Base-by-base conservation (phyloP, 1,140 invertebrate genomes). In the Glossosoma conforme region DNA sequence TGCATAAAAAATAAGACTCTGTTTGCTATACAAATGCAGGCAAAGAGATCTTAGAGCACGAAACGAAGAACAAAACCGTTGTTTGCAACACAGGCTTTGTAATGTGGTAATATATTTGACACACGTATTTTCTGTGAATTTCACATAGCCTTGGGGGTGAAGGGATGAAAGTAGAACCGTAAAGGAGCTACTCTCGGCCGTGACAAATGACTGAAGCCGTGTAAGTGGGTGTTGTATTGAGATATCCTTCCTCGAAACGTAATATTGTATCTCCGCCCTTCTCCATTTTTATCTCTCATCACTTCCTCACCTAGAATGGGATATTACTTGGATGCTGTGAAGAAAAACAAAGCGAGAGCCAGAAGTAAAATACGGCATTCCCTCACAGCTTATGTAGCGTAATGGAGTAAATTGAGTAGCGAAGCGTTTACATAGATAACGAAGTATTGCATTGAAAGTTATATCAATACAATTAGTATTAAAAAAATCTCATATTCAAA, bases 121-220 rank as follows among this genome's bases (percentile, higher is more conserved):
- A 48, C 46, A 37, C 22, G 24, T 49, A 49, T 42, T 49, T 49
- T 22, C 19, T 21, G 20, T 17, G 38, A 49, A 20, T 49, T 17
- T 49, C 46, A 30, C 25, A 42, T 32, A 30, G 36, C 30, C 17
- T 30, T 5, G 35, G 15, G 17, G 38, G 13, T 32, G 13, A 15
- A 25, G 45, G 24, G 19, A 33, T 21, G 41, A 43, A 30, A 38
- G 45, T 17, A 24, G 11, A 15, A 9, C 20, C 36, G 15, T 19
- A 41, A 41, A 49, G 37, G 32, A 49, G 20, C 21, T 19, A 15
- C 13, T 19, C 46, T 42, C 20, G 24, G 15, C 18, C 18, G 37
- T 49, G 46, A 49, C 37, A 49, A 49, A 49, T 49, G 46, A 49
- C 37, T 49, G 38, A 49, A 42, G 24, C 42, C 37, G 32, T 42